Base-by-base conservation (phyloP, 2,888 invertebrate species). In the Megastigmus dorsalis region DNA sequence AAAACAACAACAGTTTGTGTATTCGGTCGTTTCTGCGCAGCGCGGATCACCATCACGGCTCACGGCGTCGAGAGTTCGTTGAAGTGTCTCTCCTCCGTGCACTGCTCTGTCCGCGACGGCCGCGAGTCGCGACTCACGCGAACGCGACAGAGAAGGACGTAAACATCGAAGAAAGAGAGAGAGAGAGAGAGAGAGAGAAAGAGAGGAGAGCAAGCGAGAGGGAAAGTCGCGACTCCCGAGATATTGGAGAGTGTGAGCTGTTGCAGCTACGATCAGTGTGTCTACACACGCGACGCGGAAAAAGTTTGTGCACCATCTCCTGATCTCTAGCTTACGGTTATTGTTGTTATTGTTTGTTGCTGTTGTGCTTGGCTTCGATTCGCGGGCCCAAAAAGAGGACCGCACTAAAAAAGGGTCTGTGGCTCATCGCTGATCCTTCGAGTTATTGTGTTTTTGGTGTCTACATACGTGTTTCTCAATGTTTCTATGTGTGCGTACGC, bases 1-100 rank as follows among this genome's bases (percentile, higher is more conserved):
- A 66, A 66, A 66, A 55, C 66, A 66, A 48, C 71, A 71, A 71
- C 63, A 71, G 63, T 71, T 15, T 28, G 48, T 69, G 69, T 50
- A 62, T 33, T 38, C 48, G 71, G 48, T 20, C 55, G 55, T 59
- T 57, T 54, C 62, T 62, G 54, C 69, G 62, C 65, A 43, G 66
- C 66, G 50, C 15, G 18, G 20, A 33, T 9, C 23, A n/a, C n/a
- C n/a, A n/a, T n/a, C n/a, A n/a, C n/a, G n/a, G n/a, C n/a, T n/a
- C 3, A 5, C 15, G 52, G 43, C 30, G 20, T 50, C 38, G 48
- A 59, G 67, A 67, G 45, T 57, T 36, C 28, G 59, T 43, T 60
- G 20, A 43, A 60, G 69, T 60, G 69, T 41, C 66, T 66, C 66
- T 54, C 48, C 18, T 36, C 26, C 15, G 45, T 23, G 43, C 26